Conservation (phyloP, 2,113 vertebrate genomes). For the Malurus melanocephalus region DNA sequence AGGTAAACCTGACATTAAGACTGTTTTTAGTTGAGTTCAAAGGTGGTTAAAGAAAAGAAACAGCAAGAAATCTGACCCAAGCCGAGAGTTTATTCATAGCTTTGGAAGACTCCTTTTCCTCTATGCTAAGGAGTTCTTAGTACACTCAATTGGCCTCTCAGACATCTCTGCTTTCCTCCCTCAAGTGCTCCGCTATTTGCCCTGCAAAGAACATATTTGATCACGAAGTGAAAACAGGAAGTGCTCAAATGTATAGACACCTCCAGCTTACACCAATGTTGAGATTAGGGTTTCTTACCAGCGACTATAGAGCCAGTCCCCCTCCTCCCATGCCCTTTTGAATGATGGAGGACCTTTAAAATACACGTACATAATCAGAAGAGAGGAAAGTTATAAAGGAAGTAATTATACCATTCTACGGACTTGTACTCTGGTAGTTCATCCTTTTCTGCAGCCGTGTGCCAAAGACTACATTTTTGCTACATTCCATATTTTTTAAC, state of each 20-base stretch:
- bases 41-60: slow-evolving; percentile 76
- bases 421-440: slow-evolving; percentile 46
- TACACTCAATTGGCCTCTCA: slow-evolving; percentile 84
- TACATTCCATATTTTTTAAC: neutral
- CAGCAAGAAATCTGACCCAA: slow-evolving; percentile 68
- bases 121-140: slow-evolving; percentile 78
- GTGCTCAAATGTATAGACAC: slow-evolving; percentile 87
- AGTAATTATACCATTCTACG: slow-evolving; percentile 43
- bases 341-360: slow-evolving; percentile 47
- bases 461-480: neutral
- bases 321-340: neutral
- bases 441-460: neutral
- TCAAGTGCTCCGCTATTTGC: slow-evolving; percentile 80
- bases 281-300: slow-evolving; percentile 65
- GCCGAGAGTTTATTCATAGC: slow-evolving; percentile 69
- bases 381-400: slow-evolving; percentile 49
- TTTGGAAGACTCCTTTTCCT: slow-evolving; percentile 72
- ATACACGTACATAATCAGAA: slow-evolving; percentile 39
- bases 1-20: slow-evolving; percentile 87
- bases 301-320: neutral
- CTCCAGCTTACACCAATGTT: slow-evolving; percentile 68
- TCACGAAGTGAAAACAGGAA: slow-evolving; percentile 91
- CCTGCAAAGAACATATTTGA: slow-evolving; percentile 86
- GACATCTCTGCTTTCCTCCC: slow-evolving; percentile 78
- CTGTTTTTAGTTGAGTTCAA: slow-evolving; percentile 81